Evolutionary conservation across 2,888 invertebrate species (phyloP).

Genomic region (Sminthurides aquaticus): DNA sequence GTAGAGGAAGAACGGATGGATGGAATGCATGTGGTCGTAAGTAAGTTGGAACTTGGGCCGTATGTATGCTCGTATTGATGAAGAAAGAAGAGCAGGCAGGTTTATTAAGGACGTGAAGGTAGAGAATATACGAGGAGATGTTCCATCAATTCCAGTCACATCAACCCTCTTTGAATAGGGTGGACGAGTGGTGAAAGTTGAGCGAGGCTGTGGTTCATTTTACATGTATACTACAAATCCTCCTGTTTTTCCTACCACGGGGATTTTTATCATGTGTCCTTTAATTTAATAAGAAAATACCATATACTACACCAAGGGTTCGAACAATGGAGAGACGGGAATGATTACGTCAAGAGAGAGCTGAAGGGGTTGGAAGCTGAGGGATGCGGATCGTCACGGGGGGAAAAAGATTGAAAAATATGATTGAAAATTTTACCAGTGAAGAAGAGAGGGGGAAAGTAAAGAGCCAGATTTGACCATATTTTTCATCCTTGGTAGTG

Average conservation of each 20-base stretch:
- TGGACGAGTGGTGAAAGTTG: not conserved
- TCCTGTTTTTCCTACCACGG: not conserved
- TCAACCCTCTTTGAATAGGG: not conserved
- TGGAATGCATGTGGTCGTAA: no score
- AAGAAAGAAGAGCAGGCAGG: not conserved
- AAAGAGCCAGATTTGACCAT: not conserved
- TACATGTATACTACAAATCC: not conserved
- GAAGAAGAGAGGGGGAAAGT: not conserved
- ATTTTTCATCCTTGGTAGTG: no score
- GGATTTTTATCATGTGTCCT: not conserved
- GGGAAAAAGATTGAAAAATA: no score
- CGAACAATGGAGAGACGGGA: no score
- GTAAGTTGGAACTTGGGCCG: no score
- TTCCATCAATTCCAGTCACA: not conserved
- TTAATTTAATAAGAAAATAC: not conserved
- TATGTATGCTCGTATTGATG: not conserved
- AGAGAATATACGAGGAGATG: no score
- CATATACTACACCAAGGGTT: no score
- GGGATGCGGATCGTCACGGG: no score
- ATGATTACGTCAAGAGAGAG: not conserved
- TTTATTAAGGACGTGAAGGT: not conserved
- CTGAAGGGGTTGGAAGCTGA: not conserved
- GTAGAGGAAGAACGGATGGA: no score
- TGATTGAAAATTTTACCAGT: not conserved
- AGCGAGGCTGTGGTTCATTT: not conserved